Evolutionary conservation across 2,888 invertebrate genomes (phyloP).

Genomic region (Pseudococcus jackbeardsleyi): DNA sequence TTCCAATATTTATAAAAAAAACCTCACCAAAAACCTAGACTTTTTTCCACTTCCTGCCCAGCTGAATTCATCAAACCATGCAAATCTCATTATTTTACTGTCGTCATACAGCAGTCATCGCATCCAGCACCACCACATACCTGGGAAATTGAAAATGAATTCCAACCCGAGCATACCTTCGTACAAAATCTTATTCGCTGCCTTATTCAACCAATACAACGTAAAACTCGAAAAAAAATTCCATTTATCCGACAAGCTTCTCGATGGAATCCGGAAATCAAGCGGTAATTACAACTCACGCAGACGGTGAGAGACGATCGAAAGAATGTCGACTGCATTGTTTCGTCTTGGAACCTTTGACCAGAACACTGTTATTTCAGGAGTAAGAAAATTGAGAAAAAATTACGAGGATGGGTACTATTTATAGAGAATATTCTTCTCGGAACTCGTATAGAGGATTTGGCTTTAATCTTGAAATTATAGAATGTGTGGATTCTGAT

Average conservation of each 20-base stretch:
- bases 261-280: slow-evolving; percentile 31
- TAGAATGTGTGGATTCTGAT: too few relatives aligned
- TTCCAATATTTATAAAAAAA: too few relatives aligned
- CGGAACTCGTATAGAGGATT: too few relatives aligned
- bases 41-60: too few relatives aligned
- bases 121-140: too few relatives aligned
- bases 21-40: too few relatives aligned
- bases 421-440: too few relatives aligned
- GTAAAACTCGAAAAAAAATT: background rate
- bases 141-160: background rate
- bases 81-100: too few relatives aligned
- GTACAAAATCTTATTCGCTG: background rate
- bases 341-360: background rate
- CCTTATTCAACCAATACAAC: background rate
- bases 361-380: background rate
- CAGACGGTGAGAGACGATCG: background rate
- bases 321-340: slow-evolving; percentile 1
- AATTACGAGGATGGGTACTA: background rate
- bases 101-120: too few relatives aligned
- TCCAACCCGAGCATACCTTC: background rate
- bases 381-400: background rate
- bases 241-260: slow-evolving; percentile 1
- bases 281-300: background rate
- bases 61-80: too few relatives aligned
- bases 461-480: too few relatives aligned